A percentile compares a stretch with the other conserved stretches of the same genome.
Conservation (phyloP, 2,888 invertebrate genomes). For the Caenorhabditis sulstoni region DNA sequence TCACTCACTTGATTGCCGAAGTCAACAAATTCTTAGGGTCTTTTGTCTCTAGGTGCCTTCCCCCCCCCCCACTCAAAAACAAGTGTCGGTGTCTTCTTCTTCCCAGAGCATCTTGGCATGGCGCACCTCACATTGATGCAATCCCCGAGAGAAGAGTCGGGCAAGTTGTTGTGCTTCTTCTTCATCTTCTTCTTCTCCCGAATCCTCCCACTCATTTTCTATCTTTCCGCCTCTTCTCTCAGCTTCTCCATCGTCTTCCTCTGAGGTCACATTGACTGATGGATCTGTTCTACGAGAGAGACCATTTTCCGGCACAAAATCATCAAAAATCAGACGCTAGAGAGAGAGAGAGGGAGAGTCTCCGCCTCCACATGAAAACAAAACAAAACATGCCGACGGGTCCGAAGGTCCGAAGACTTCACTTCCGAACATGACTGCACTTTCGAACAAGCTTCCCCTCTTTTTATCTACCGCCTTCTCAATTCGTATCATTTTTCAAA, state of each 20-base stretch:
- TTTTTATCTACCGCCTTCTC: neutral
- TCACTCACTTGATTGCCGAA: neutral
- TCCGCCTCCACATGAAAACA: constrained; percentile 50
- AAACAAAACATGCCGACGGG: constrained; percentile 50
- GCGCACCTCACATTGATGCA: constrained; percentile 36
- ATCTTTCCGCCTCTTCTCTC: constrained; percentile 54
- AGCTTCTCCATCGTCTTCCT: constrained; percentile 20
- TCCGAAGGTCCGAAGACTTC: constrained; percentile 20
- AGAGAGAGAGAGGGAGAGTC: constrained; percentile 5
- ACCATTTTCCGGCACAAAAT: constrained; percentile 54
- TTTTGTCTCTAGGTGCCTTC: constrained; percentile 9
- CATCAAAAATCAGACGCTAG: constrained; percentile 36
- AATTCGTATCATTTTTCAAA: constrained; percentile 40
- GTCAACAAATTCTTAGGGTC: constrained; percentile 26
- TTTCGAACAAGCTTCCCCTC: constrained; percentile 18
- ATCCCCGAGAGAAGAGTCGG: constrained; percentile 24
- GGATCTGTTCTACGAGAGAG: constrained; percentile 53
- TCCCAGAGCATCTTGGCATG: neutral
- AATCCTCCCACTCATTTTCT: constrained; percentile 63
- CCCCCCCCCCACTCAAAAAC: constrained; percentile 24
- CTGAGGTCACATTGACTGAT: constrained; percentile 61
- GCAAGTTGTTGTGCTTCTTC: constrained; percentile 30
- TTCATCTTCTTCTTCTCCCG: constrained; percentile 9
- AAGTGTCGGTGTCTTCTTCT: constrained; percentile 33
- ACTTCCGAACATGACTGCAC: constrained; percentile 30